Conservation (phyloP, 2,113 vertebrate species). For the Aplodontia rufa region DNA sequence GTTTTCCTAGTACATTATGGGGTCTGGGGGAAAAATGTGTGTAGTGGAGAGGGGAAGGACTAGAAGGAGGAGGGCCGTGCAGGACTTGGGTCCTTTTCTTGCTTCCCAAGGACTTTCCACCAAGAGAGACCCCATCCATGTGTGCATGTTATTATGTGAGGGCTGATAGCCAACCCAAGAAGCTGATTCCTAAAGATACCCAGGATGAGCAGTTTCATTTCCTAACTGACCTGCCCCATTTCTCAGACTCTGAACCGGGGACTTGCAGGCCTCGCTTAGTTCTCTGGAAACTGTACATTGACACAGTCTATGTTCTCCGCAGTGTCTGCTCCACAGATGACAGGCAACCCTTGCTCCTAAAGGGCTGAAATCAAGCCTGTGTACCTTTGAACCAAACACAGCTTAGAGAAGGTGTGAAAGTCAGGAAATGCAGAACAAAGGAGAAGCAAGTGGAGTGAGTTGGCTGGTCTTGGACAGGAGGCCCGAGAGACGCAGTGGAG, state of each 20-base stretch:
- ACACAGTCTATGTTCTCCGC: accelerated
- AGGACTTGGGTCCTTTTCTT: not conserved
- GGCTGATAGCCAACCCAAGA: not conserved
- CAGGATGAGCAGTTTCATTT: accelerated
- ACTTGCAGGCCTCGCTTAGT: not conserved
- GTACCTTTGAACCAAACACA: accelerated
- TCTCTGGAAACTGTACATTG: not conserved
- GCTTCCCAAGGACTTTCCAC: not conserved
- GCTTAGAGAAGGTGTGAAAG: not conserved
- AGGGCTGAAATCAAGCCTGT: no score
- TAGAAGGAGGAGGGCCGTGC: no score
- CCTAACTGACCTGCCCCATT: not conserved
- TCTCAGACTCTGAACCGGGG: accelerated
- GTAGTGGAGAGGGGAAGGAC: not conserved
- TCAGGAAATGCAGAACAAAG: not conserved
- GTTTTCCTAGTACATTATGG: not conserved
- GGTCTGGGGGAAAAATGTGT: not conserved
- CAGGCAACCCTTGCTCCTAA: not conserved
- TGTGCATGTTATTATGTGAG: not conserved
- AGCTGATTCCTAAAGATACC: accelerated
- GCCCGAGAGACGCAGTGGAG: accelerated
- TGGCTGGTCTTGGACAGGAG: no score
- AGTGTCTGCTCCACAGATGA: accelerated
- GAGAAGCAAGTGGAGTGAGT: accelerated
- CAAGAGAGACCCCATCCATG: not conserved